Evolutionary conservation across 1,140 invertebrate species (phyloP), one percentile per base, ranked within the genome.

Genomic region (Scylla paramamosain): DNA sequence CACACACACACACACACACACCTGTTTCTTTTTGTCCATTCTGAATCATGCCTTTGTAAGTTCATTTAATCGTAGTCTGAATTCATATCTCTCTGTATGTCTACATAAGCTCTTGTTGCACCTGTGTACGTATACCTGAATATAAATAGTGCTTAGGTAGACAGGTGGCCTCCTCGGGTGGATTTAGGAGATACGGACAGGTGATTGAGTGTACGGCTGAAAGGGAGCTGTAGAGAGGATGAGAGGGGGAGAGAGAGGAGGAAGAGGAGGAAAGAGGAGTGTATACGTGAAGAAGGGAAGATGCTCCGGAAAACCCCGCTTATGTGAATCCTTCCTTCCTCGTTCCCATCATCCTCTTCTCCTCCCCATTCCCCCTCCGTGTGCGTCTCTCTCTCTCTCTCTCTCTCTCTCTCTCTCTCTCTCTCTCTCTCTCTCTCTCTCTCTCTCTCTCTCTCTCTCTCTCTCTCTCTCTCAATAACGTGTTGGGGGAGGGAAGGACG

Each of bases 1-100:
- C 28, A 59, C 89, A 91, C 48, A 46, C 45, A 91, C 48, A 91
- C 45, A 91, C 48, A 91, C 89, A 46, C 48, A 46, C 46, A 91
- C 45, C 10, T 14, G 2, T 12, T 59, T 59, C 10, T 59, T 14
- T 59, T 12, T 12, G 16, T 59, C 0, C 52, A 59, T 59, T 59
- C 16, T 59, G 3, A 3, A 4, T 59, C 10, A 3, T 59, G 10
- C 16, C 2, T 89, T 10, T 89, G 16, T 89, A 29, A 20, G n/a
- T 46, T 14, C 39, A 89, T 89, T 4, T 25, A 89, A 39, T 29
- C 31, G 16, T 89, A 89, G 39, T 87, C 4, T 84, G 20, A 39
- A 84, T 93, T 6, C 1, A 45, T 93, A 45, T 83, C 12, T 92
- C 45, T 92, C 77, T 92, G 46, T 92, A 39, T 84, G 39, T 39